Evolutionary conservation across 2,888 invertebrate genomes (phyloP), one percentile per base, ranked within the genome.

Genomic region (Callinectes sapidus): DNA sequence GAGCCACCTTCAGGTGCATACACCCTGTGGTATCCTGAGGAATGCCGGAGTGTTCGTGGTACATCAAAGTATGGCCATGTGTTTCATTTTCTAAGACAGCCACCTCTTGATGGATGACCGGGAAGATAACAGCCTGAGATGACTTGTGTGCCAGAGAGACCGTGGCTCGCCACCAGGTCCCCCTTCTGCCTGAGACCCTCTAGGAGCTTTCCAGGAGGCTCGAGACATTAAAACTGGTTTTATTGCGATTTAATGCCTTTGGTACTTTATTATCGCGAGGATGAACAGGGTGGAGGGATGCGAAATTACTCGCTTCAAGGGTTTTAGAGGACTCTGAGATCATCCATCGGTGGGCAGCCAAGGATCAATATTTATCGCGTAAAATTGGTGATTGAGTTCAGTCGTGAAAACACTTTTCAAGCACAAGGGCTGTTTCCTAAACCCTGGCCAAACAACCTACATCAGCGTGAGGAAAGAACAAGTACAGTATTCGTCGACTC

Each of bases 81-180:
- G 92, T 90, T 92, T 92, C 90, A 90, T 92, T 92, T 92, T 92
- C 90, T 87, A 90, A 92, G 92, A 88, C 92, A 88, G 92, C 92
- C 92, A 61, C 71, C 85, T 91, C 42, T 87, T 93, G 92, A 93
- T 93, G 90, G 92, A 93, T 93, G 92, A 90, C 91, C 89, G 86
- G 88, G 90, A 93, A 93, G 92, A 93, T 93, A 93, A 93, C 92
- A 93, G 92, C 77, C 92, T 91, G 55, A 85, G 86, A 93, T 93
- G 92, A 93, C 90, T 93, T 93, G 92, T 90, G 92, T 81, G 92
- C 89, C 32, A 61, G 89, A 32, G 86, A 86, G 89, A 90, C 71
- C 48, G 77, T 32, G 77, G 91, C 92, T 87, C 71, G 66, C 87
- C 87, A 39, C 87, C 42, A 32, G 55, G 35, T 32, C 87, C 39